phyloP scores from a whole-genome alignment of 2,888 invertebrate species.

The Limnephilus marmoratus region DNA sequence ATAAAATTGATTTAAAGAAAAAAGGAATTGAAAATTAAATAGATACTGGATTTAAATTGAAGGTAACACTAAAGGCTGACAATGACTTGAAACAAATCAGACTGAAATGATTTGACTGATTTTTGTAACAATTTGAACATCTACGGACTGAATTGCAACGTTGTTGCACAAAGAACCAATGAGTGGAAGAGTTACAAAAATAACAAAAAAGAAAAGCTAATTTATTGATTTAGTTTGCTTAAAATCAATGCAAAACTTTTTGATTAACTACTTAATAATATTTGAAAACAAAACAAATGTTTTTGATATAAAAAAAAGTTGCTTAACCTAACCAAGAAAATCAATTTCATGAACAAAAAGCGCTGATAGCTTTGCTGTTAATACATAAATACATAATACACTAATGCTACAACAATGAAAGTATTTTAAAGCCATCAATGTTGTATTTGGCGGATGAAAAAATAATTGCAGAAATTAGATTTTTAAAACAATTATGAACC shows the following conservation, averaged over 20 bases:
- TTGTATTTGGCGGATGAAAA: not conserved
- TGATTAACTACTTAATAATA: not conserved
- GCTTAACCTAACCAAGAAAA: not conserved
- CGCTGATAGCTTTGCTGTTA: not conserved
- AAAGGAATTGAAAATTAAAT: not conserved
- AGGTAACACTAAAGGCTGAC: conserved; percentile 18
- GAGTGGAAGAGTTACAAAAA: not conserved
- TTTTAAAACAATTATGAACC: not conserved
- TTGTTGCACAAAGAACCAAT: not conserved
- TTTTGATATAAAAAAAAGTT: too few relatives aligned
- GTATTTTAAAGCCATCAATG: not conserved
- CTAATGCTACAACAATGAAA: not conserved
- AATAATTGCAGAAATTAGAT: not conserved
- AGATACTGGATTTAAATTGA: not conserved
- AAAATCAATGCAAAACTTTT: not conserved
- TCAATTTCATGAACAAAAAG: not conserved
- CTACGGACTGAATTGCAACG: not conserved
- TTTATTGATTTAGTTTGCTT: not conserved
- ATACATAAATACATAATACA: not conserved
- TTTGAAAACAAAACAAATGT: too few relatives aligned
- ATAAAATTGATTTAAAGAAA: not conserved
- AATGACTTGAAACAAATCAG: not conserved
- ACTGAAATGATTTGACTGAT: conserved; percentile 34
- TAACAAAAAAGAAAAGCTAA: not conserved
- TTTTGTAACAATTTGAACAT: conserved; percentile 8